These are phyloP conservation scores for Hypotaenidia philippensis DNA, from an alignment of 2,797 vertebrate species.

Conservation along the genomic window DNA sequence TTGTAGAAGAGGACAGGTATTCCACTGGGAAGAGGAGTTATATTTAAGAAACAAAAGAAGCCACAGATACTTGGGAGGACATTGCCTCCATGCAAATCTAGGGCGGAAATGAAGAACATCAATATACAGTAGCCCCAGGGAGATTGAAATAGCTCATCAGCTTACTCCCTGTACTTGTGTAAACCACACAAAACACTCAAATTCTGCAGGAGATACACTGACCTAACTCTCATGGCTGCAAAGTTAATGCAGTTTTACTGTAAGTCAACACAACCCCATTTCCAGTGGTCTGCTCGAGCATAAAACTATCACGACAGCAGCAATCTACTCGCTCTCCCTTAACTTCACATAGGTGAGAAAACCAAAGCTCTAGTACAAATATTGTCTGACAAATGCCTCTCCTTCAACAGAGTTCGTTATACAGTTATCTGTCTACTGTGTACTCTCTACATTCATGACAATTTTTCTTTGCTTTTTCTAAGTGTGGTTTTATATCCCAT, in stretches of 20 bases:
- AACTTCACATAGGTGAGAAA: neutral
- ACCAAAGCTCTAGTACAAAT: neutral
- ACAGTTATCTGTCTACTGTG: neutral
- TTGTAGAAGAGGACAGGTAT: neutral
- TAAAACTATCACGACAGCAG: neutral
- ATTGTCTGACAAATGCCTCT: neutral
- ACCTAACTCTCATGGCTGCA: neutral
- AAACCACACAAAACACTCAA: neutral
- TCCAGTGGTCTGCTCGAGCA: neutral
- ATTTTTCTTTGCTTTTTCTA: neutral
- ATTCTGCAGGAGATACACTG: neutral
- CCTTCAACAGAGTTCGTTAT: neutral
- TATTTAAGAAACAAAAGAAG: slow-evolving; percentile 8
- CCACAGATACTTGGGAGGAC: neutral
- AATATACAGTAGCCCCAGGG: neutral
- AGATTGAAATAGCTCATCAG: neutral
- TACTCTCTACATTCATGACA: neutral
- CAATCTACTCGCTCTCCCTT: neutral
- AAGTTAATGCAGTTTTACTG: neutral
- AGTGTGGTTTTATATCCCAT: neutral
- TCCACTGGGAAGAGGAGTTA: neutral
- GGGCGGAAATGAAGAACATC: neutral
- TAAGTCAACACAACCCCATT: neutral
- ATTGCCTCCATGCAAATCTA: neutral
- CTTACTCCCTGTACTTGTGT: neutral